Percentiles rank a stretch among this genome's conserved stretches.
These are phyloP conservation scores for Sebastes goodei DNA, from an alignment of 2,797 vertebrate species.

Conservation along the genomic window DNA sequence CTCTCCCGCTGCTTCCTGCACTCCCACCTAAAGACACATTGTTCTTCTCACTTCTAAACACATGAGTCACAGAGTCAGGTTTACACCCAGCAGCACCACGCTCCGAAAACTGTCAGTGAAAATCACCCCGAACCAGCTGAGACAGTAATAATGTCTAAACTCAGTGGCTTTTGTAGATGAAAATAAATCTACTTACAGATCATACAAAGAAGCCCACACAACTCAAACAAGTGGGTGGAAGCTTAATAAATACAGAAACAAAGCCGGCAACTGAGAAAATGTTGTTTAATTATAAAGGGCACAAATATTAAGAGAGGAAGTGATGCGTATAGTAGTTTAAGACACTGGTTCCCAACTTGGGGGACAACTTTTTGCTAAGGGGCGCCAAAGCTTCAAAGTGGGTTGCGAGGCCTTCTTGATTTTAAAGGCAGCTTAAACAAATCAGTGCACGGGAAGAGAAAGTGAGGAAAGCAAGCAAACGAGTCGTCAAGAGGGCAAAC, in stretches of 20 bases:
- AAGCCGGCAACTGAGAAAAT: background rate
- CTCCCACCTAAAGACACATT: conserved; percentile 48
- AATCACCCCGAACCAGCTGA: background rate
- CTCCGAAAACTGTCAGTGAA: background rate
- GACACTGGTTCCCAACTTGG: too few relatives aligned
- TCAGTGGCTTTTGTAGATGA: background rate
- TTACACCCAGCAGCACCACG: background rate
- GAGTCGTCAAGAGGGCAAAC: too few relatives aligned
- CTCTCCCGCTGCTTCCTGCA: conserved; percentile 43
- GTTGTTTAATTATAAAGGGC: background rate
- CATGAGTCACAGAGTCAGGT: conserved; percentile 41
- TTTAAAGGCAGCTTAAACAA: background rate
- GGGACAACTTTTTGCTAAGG: too few relatives aligned
- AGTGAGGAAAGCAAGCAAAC: background rate
- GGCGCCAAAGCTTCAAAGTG: too few relatives aligned
- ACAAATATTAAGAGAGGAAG: background rate
- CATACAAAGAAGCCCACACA: background rate
- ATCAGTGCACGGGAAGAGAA: background rate
- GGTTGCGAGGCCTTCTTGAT: too few relatives aligned
- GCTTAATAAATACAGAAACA: background rate
- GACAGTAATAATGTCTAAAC: background rate
- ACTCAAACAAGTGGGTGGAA: background rate
- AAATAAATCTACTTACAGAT: background rate
- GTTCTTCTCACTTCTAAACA: conserved; percentile 51
- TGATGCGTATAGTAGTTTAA: background rate